phyloP scores from a whole-genome alignment of 2,888 invertebrate species.

The Barypeithes pellucidus region DNA sequence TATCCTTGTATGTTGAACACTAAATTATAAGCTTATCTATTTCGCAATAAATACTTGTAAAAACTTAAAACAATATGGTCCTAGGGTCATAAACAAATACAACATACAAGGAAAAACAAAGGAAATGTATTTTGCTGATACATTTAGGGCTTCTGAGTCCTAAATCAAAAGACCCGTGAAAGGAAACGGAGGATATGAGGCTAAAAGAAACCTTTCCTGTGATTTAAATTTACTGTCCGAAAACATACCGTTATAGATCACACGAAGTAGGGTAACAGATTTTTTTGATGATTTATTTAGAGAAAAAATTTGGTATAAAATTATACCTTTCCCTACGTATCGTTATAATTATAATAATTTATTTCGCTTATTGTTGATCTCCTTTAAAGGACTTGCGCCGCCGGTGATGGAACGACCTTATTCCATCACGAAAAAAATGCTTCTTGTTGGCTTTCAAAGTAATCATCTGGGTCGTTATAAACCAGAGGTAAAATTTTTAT shows the following conservation, averaged over 20 bases:
- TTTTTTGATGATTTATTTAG: neutral
- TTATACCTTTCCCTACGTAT: too few species aligned
- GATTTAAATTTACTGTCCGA: constrained; percentile 21
- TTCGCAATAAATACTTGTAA: neutral
- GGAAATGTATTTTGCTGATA: neutral
- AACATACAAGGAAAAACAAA: neutral
- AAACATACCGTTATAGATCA: constrained; percentile 5
- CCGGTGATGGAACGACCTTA: too few species aligned
- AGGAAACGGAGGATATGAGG: constrained; percentile 2
- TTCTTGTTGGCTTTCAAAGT: too few species aligned
- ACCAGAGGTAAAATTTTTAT: too few species aligned
- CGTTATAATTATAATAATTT: too few species aligned
- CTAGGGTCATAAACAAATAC: neutral
- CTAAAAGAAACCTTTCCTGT: constrained; percentile 10
- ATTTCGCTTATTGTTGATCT: too few species aligned
- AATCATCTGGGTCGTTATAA: too few species aligned
- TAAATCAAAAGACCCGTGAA: constrained; percentile 14
- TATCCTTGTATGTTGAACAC: too few species aligned
- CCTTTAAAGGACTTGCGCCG: too few species aligned
- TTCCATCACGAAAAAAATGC: too few species aligned
- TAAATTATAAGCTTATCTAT: neutral
- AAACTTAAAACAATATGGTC: neutral
- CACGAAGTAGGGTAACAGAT: neutral
- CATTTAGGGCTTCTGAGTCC: neutral
- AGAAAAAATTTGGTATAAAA: too few species aligned